Conservation (phyloP, 2,797 vertebrate genomes). For the Enteromius paludinosus region DNA sequence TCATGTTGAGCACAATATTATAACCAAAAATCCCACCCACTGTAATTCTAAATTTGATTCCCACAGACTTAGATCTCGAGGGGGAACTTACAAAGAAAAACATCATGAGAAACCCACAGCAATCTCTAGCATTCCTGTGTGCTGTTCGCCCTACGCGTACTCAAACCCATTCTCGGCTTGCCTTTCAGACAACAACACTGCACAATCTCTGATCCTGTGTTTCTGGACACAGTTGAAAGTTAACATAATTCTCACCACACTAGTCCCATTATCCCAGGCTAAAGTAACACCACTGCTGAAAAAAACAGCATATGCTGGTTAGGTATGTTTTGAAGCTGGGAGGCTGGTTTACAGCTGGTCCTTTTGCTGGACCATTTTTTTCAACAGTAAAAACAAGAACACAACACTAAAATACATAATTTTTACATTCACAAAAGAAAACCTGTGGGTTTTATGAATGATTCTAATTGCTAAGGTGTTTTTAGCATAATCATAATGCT, state of each 20-base stretch:
- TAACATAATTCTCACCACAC: background rate
- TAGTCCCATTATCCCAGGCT: background rate
- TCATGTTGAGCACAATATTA: conserved; percentile 3
- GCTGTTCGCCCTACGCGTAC: background rate
- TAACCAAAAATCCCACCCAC: background rate
- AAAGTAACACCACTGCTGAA: background rate
- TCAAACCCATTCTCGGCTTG: conserved; percentile 3
- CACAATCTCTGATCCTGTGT: background rate
- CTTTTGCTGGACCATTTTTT: no score
- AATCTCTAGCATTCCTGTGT: background rate
- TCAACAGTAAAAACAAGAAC: background rate
- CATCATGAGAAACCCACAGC: conserved; percentile 19
- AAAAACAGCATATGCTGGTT: no score
- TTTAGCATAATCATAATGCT: background rate
- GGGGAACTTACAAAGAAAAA: conserved; percentile 23
- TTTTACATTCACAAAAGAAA: background rate
- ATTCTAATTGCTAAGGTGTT: background rate
- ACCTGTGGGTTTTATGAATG: background rate
- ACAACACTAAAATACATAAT: background rate
- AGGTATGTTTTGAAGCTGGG: no score
- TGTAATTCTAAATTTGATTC: background rate
- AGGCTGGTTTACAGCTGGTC: no score
- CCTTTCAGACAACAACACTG: background rate
- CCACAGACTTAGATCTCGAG: conserved; percentile 15
- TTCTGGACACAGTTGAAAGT: background rate